Conservation (phyloP, 2,888 invertebrate species). For the Macrophya annulata region DNA sequence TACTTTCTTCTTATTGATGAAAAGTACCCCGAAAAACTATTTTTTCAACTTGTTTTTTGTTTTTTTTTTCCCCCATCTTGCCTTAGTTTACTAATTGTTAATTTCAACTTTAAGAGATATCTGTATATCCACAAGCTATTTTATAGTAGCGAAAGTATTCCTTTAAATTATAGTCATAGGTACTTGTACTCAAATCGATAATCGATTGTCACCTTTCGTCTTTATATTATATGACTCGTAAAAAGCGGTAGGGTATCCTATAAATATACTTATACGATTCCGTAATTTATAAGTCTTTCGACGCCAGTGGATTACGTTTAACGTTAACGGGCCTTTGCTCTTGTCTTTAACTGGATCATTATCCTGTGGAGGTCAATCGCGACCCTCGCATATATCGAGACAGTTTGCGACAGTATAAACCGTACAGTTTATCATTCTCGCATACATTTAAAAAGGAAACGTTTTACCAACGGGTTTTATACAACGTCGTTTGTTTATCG, state of each 20-base stretch:
- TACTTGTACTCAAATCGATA: neutral
- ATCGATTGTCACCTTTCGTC: conserved; percentile 16
- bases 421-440: conserved; percentile 17
- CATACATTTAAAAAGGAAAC: conserved; percentile 27
- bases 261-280: conserved; percentile 42
- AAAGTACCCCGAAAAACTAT: too few species aligned
- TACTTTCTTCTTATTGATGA: too few species aligned
- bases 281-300: conserved; percentile 17
- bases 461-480: conserved; percentile 5
- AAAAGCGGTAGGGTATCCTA: conserved; percentile 11
- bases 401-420: neutral
- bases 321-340: conserved; percentile 14
- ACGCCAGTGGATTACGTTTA: conserved; percentile 37
- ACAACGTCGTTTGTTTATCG: conserved; percentile 11
- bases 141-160: neutral
- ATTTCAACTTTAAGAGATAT: neutral
- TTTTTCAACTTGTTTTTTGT: too few species aligned
- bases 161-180: neutral
- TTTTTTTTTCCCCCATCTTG: too few species aligned
- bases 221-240: conserved; percentile 20
- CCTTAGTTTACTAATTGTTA: too few species aligned
- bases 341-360: conserved; percentile 50
- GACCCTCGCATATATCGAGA: conserved; percentile 27
- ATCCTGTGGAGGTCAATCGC: conserved; percentile 42
- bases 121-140: neutral